Base-by-base conservation (phyloP, 1,140 invertebrate species). In the Copidosoma floridanum region DNA sequence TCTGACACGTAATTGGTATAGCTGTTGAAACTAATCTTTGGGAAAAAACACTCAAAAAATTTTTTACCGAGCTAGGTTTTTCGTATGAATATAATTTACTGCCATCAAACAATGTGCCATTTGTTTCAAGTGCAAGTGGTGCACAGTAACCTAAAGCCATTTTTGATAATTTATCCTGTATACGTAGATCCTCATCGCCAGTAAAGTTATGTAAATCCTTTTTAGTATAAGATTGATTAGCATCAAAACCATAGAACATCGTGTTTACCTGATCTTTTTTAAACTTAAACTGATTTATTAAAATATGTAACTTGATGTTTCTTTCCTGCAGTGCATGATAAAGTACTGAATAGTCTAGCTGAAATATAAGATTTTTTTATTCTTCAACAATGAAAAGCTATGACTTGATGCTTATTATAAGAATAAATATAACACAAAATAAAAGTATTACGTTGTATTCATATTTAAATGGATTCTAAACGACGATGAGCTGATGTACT, bases 231-330 rank as follows among this genome's bases (percentile, higher is more conserved):
- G 88, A 89, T 37, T 84, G 76, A 0, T 77, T 80, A 4, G 83
- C 85, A 75, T 95, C 93, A 57, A 85, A 72, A 80, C 92, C 91
- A 65, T 88, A 92, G 59, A 93, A 85, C 65, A 88, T 86, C 70
- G 89, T 91, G 41, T 84, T 83, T 5, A 87, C 80, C 40, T 85
- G 83, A 52, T 84, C 82, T 70, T 90, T 90, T 18, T 87, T 85
- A 40, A 90, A 82, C 32, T 82, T 81, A 67, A 93, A 92, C 56
- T 91, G 86, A 63, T 92, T 85, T 83, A 92, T 91, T 6, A 96
- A 72, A 27, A 95, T 87, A 71, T 95, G 93, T 1, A 96, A 76
- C 1, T 84, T 89, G 54, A 93, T 88, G 7, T 87, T 90, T 68
- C 88, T 88, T 73, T 94, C 90, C 43, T 90, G 80, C 53, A 94